Evolutionary conservation across 30 jellyfish, hydroid and myxozoan species (phyloP).

Genomic region (Turritopsis rubra): DNA sequence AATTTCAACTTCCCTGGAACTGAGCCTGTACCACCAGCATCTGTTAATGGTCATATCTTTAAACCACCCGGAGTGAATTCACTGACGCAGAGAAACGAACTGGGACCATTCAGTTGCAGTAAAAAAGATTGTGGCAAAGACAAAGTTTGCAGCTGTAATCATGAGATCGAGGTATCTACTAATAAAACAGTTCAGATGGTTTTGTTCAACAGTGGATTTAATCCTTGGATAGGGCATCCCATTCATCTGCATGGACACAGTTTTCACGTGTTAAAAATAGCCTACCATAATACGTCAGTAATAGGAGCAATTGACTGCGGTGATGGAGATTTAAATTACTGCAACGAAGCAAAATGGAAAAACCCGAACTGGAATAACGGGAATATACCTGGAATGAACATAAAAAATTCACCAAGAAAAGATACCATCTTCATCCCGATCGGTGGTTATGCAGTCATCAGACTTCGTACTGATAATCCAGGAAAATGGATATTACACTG

Average conservation of each 20-base stretch:
- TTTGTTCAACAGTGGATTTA: slow-evolving; percentile 21
- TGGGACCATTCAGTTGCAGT: slow-evolving; percentile 54
- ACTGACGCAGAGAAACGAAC: slow-evolving; percentile 62
- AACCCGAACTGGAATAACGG: slow-evolving; percentile 19
- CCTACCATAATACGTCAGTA: background rate
- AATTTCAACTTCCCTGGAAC: slow-evolving; percentile 39
- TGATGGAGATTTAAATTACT: background rate
- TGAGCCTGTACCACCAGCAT: slow-evolving; percentile 62
- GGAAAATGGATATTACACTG: slow-evolving; percentile 44
- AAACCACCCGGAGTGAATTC: slow-evolving; percentile 77
- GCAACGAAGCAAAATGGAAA: slow-evolving; percentile 30
- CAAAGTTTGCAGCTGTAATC: slow-evolving; percentile 64
- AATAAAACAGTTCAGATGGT: slow-evolving; percentile 36
- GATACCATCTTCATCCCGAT: slow-evolving; percentile 27
- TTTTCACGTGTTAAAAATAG: slow-evolving; percentile 30
- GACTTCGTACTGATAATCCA: slow-evolving; percentile 32
- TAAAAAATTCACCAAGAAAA: slow-evolving; percentile 26
- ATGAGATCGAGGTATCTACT: slow-evolving; percentile 20
- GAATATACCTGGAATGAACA: slow-evolving; percentile 26
- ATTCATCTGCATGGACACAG: slow-evolving; percentile 44
- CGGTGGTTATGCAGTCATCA: slow-evolving; percentile 34
- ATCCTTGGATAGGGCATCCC: slow-evolving; percentile 25
- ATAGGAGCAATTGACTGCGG: slow-evolving; percentile 16
- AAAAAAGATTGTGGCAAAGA: slow-evolving; percentile 59
- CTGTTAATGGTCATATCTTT: slow-evolving; percentile 69